phyloP scores from a whole-genome alignment of 2,113 vertebrate species.

The Macquaria australasica region DNA sequence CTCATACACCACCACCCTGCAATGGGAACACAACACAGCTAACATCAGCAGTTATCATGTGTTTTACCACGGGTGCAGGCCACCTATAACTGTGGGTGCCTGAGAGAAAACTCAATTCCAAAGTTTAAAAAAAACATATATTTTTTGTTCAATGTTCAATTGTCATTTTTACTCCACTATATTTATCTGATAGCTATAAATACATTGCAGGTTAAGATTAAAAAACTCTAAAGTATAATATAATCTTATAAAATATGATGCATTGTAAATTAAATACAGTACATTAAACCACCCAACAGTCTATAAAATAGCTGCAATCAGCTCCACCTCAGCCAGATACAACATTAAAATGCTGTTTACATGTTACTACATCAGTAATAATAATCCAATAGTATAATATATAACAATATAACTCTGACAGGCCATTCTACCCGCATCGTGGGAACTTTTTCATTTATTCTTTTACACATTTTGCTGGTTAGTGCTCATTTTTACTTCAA shows the following conservation, averaged over 20 bases:
- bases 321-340: not conserved
- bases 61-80: not conserved
- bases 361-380: not conserved
- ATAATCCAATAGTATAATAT: not conserved
- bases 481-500: not conserved
- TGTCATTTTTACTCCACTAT: not conserved
- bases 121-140: too few species aligned
- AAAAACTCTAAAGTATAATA: not conserved
- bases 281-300: not conserved
- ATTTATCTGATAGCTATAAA: not conserved
- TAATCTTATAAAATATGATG: not conserved
- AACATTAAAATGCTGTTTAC: not conserved
- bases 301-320: not conserved
- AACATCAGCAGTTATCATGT: not conserved
- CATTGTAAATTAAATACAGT: not conserved
- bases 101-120: not conserved
- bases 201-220: not conserved
- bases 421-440: not conserved
- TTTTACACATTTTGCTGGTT: not conserved
- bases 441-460: not conserved
- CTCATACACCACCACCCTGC: constrained; percentile 94
- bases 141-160: not conserved
- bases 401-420: not conserved
- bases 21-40: constrained; percentile 3
- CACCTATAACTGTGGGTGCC: too few species aligned